Base-by-base conservation (phyloP, 2,113 vertebrate genomes). In the Fukomys damarensis region DNA sequence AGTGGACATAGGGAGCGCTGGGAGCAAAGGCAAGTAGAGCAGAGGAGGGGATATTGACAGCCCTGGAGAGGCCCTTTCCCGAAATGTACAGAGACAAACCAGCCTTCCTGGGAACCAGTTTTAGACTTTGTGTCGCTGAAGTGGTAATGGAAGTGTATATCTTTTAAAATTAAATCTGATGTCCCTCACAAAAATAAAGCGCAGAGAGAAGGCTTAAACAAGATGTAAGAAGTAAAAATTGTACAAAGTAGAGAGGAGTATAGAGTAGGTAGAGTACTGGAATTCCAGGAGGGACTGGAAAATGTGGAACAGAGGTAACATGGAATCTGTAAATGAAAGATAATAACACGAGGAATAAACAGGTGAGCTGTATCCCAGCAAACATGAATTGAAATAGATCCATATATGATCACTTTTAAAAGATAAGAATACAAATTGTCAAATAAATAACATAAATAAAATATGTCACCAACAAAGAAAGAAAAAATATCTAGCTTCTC, bases 281-380 rank as follows among this genome's bases (percentile, higher is more conserved):
- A 38, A 26, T 72, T 81, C 38, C 12, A 79, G 32, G 80, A 81
- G 2, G 76, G 28, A 19, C 1, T 49, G 24, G 49, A 61, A 24
- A 74, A 41, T 7, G 35, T 2, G 35, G 19, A 76, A 24, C 24
- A 59, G 12, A 74, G 70, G 1, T 24, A 46, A 66, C 3, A 76
- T 30, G 61, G 28, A 56, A 84, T n/a, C 10, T 8, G 84, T 65
- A 14, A 66, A 30, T 65, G 7, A 89, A 94, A 91, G 12, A 12
- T 1, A 6, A 22, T 26, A 72, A 26, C 74, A 43, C 77, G 28
- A 35, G 86, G 20, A 77, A 76, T 28, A 28, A 32, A 28, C 6
- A 30, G 12, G 3, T 35, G 7, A 26, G 2, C 1, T 7, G 13
- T 8, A 61, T 3, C 24, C 0, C 0, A 43, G 8, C 10, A 26